Percentiles rank a stretch among this genome's conserved stretches.
These are phyloP conservation scores for Urocynchramus pylzowi DNA, from an alignment of 2,113 vertebrate genomes.

Conservation along the genomic window DNA sequence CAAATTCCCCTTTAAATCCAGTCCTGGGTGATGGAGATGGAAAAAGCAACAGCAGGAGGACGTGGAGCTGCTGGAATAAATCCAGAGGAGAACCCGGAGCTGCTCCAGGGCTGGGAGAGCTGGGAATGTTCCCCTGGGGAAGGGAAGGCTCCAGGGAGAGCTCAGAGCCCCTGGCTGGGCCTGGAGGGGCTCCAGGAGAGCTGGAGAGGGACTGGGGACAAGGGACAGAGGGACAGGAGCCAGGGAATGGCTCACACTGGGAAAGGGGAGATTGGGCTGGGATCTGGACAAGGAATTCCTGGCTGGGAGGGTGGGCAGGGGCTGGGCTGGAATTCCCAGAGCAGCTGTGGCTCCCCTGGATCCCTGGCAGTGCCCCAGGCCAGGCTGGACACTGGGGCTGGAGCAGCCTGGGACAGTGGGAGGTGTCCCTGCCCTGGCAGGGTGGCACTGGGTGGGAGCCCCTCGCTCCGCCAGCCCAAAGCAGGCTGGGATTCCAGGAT, in stretches of 20 bases:
- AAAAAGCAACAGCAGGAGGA: not conserved
- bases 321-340: not conserved
- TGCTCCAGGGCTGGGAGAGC: not conserved
- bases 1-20: not conserved
- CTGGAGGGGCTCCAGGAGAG: not conserved
- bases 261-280: not conserved
- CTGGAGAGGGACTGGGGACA: not conserved
- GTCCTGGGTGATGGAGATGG: not conserved
- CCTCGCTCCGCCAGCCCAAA: too few species aligned
- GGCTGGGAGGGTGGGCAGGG: not conserved
- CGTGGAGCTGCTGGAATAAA: not conserved
- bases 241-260: not conserved
- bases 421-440: not conserved
- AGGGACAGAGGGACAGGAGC: not conserved
- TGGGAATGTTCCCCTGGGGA: not conserved
- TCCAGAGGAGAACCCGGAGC: not conserved
- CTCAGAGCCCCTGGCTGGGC: not conserved
- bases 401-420: rapidly evolving
- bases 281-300: not conserved
- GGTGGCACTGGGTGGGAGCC: rapidly evolving
- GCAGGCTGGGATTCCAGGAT: not conserved
- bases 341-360: not conserved
- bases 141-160: not conserved
- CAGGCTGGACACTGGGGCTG: not conserved
- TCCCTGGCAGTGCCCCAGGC: not conserved